Conservation (phyloP, 2,797 vertebrate genomes). For the Amniataba percoides region DNA sequence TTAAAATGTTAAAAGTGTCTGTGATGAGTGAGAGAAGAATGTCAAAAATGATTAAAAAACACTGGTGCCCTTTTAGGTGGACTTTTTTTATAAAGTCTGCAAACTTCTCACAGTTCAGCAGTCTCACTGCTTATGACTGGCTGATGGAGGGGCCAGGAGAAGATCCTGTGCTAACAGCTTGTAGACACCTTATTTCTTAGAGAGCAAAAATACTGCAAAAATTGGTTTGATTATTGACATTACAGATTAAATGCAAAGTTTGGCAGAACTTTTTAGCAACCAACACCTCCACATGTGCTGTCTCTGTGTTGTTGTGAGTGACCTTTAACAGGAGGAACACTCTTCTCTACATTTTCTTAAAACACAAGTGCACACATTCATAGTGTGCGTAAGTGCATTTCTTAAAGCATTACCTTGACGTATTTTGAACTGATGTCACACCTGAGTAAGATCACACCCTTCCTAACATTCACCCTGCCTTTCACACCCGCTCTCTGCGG, state of each 20-base stretch:
- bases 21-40: neutral
- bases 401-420: neutral
- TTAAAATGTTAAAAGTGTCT: neutral
- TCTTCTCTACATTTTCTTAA: neutral
- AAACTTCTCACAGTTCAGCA: neutral
- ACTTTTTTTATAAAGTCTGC: neutral
- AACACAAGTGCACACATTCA: neutral
- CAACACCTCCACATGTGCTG: neutral
- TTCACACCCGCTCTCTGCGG: constrained; percentile 30
- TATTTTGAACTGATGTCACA: constrained; percentile 27
- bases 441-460: constrained; percentile 1
- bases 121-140: neutral
- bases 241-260: neutral
- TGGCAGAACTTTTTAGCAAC: neutral
- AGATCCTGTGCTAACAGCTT: neutral
- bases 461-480: constrained; percentile 7
- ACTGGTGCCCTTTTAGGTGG: neutral
- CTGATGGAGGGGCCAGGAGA: neutral
- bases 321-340: neutral
- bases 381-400: neutral
- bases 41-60: neutral
- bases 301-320: neutral
- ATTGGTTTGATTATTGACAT: neutral
- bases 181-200: neutral
- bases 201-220: neutral